Base-by-base conservation (phyloP, 2,888 invertebrate genomes). In the Pegoplata infirma region DNA sequence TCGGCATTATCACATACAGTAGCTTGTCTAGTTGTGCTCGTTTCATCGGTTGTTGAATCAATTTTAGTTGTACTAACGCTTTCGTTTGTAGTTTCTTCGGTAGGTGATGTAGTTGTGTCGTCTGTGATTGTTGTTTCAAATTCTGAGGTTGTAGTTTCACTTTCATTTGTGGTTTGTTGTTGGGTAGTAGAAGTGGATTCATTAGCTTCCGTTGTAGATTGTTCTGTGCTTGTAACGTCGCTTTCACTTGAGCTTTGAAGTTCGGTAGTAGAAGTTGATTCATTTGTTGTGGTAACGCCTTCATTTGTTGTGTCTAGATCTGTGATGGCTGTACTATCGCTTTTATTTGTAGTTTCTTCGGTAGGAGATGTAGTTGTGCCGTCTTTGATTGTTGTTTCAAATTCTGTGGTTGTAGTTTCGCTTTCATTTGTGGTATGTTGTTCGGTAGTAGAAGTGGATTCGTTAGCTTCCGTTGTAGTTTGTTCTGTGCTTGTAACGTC, bases 11-110 rank as follows among this genome's bases (percentile, higher is more conserved):
- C n/a, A 44, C 73, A 66, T 1, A 58, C 1, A 21, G 16, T 44
- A 2, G 23, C 6, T 5, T 25, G 6, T 4, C n/a, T 19, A 10
- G 44, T 59, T 10, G 51, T 36, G 25, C 5, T 32, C 8, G 32
- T 8, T 32, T 7, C 8, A 2, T 32, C 32, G 32, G 32, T 10
- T 12, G 36, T 12, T 2, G 36, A 12, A 23, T 17, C 23, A 32
- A 21, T 14, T 55, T 4, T 1, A n/a, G 55, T 19, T 16, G 44
- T 3, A 19, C 12, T 6, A 12, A 8, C 8, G 0, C 10, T 1
- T 19, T 56, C 16, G 12, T 5, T 56, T 32, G 69, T 66, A 0
- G 69, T 14, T 21, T 49, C 56, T 10, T 61, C 36, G n/a, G 21
- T 32, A 51, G 49, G n/a, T 32, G 58, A 5, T 21, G 47, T 47